Evolutionary conservation across 2,888 invertebrate species (phyloP).

Genomic region (Caenorhabditis sp.): DNA sequence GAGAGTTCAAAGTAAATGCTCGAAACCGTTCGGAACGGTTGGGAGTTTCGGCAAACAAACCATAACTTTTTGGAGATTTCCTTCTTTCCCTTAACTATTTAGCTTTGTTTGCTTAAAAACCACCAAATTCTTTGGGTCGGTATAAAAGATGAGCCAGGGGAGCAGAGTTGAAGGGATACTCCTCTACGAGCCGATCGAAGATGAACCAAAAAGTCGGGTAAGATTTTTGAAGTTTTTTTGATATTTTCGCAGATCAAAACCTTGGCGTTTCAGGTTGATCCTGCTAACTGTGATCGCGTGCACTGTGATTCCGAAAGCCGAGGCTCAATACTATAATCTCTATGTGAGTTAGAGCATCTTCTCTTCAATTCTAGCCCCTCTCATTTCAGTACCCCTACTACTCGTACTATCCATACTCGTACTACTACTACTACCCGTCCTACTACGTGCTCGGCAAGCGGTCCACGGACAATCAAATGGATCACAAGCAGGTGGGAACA

Average conservation of each 20-base stretch:
- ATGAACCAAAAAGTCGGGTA: constrained; percentile 55
- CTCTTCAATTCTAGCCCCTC: neutral
- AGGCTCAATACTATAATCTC: constrained; percentile 68
- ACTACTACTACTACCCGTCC: constrained; percentile 66
- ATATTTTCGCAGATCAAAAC: too few species aligned
- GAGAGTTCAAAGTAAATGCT: neutral
- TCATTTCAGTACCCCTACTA: constrained; percentile 62
- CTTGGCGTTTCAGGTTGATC: constrained; percentile 53
- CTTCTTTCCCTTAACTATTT: constrained; percentile 24
- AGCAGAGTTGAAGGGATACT: neutral
- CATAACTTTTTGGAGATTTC: constrained; percentile 9
- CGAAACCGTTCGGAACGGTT: constrained; percentile 1
- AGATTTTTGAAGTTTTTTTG: constrained; percentile 19
- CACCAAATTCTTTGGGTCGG: constrained; percentile 11
- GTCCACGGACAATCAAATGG: constrained; percentile 25
- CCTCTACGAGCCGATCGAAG: constrained; percentile 49
- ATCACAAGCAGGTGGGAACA: constrained; percentile 44
- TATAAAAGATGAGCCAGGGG: constrained; percentile 34
- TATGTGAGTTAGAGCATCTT: constrained; percentile 37
- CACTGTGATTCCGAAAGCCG: constrained; percentile 61
- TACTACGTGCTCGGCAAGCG: constrained; percentile 67
- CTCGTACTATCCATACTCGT: constrained; percentile 52
- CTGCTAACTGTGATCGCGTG: constrained; percentile 62
- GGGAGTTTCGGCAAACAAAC: constrained; percentile 30
- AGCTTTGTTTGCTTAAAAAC: constrained; percentile 42